These are phyloP conservation scores for Clavelina lepadiformis DNA, from an alignment of 23 tunicate species.

Conservation along the genomic window DNA sequence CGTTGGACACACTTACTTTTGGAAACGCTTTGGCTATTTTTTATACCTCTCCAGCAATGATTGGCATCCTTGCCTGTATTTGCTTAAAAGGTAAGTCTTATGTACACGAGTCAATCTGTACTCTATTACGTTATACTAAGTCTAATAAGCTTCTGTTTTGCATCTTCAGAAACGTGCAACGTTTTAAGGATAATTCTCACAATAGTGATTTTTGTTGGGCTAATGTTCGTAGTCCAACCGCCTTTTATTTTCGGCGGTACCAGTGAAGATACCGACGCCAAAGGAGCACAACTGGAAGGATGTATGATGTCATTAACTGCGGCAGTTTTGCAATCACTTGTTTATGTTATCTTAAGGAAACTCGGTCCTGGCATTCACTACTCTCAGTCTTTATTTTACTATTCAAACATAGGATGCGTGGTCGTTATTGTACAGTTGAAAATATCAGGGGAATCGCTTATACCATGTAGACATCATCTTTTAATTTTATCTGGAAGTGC, in stretches of 20 bases:
- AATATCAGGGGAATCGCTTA: background rate
- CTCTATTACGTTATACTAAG: too few species aligned
- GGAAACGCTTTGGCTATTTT: background rate
- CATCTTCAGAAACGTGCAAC: background rate
- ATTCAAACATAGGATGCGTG: too few species aligned
- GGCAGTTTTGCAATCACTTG: too few species aligned
- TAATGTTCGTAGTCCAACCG: background rate
- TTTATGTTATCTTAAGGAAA: too few species aligned
- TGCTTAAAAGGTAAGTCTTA: conserved; percentile 1
- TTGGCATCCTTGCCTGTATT: background rate
- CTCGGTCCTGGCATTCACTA: too few species aligned
- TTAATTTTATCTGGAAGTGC: background rate
- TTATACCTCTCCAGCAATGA: background rate
- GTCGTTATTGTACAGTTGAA: background rate
- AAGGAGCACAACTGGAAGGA: too few species aligned
- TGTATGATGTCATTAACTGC: too few species aligned
- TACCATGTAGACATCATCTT: background rate
- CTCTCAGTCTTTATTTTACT: too few species aligned
- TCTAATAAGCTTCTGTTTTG: too few species aligned
- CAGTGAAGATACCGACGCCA: too few species aligned
- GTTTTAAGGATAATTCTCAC: background rate
- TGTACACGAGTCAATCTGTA: too few species aligned
- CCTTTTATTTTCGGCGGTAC: background rate
- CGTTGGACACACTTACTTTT: background rate
- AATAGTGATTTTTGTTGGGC: background rate